Base-by-base conservation (phyloP, 2,797 vertebrate genomes). In the Chlorospingus semifuscus region DNA sequence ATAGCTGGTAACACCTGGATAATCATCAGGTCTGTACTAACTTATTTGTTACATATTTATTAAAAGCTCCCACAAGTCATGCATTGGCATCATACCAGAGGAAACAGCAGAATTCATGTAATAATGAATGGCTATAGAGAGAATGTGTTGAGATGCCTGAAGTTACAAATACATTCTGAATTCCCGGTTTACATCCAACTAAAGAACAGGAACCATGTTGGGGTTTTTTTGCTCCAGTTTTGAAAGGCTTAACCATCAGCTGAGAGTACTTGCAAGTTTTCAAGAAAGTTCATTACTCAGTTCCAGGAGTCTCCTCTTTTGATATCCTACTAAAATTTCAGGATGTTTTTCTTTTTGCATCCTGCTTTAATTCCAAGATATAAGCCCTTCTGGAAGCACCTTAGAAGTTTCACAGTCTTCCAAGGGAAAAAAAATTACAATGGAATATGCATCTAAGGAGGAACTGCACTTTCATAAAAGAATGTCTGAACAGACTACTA, bases 311-410 rank as follows among this genome's bases (percentile, higher is more conserved):
- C 17, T 89, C 12, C 56, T 89, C 82, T 83, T 93, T 77, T 91
- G 52, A 83, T 71, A 22, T 32, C 41, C 22, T 60, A 41, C 75
- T 59, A 30, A 91, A 74, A 68, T 77, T 83, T 74, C 82, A 93
- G 84, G 82, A 92, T 89, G 75, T 92, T 96, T 84, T 72, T 72
- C 49, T 89, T 90, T 6, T 52, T 70, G 52, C 47, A 94, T 90
- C 52, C 95, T 89, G 87, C 63, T 79, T 89, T 34, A 79, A 21
- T 72, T 93, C 39, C 29, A 92, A 87, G 63, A 71, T n/a, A 17
- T 1, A 93, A 87, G 11, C 22, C 56, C 30, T 82, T 56, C 15
- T 87, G 36, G 16, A 89, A 82, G 52, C 4, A 47, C 21, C 42
- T 52, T 78, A 32, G 7, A 68, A 89, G 59, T 72, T 75, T 56